Evolutionary conservation across 2,113 vertebrate species (phyloP).

Genomic region (Phodopus roborovskii): DNA sequence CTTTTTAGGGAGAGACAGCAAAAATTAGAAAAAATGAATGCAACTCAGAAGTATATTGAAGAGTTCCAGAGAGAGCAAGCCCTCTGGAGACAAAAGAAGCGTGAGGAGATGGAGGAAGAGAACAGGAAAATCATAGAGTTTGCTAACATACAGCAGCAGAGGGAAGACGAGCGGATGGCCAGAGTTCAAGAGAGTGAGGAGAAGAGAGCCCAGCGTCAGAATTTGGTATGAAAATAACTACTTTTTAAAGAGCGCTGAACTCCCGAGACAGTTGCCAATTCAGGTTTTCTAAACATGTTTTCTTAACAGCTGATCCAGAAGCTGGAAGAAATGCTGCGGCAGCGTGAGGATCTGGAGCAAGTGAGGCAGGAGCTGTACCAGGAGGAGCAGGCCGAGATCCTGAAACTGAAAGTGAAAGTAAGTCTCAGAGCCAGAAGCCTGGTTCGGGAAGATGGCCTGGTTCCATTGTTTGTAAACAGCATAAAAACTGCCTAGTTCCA

Average conservation of each 20-base stretch:
- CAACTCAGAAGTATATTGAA: conserved; percentile 90
- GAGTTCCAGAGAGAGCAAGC: conserved; percentile 92
- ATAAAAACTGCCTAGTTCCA: background rate
- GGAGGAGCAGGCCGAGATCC: conserved; percentile 90
- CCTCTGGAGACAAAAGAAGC: conserved; percentile 91
- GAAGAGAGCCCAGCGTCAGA: conserved; percentile 89
- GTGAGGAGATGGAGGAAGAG: conserved; percentile 93
- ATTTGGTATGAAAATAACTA: conserved; percentile 84
- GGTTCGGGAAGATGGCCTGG: background rate
- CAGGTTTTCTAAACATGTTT: conserved; percentile 10
- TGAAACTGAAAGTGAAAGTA: conserved; percentile 90
- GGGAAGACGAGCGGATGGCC: conserved; percentile 88
- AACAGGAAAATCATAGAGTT: conserved; percentile 93
- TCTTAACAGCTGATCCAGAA: conserved; percentile 86
- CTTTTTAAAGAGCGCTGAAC: background rate
- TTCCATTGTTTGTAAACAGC: background rate
- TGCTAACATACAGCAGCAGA: conserved; percentile 85
- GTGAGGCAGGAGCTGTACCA: conserved; percentile 90
- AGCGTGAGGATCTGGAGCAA: conserved; percentile 91
- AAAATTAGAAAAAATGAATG: conserved; percentile 91
- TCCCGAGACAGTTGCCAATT: background rate
- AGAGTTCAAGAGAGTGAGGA: conserved; percentile 89
- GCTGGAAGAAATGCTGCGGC: conserved; percentile 86
- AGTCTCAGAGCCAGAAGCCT: conserved; percentile 66
- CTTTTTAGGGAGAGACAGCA: conserved; percentile 90